Evolutionary conservation across 2,888 invertebrate genomes (phyloP).

Genomic region (Metalampra italica): DNA sequence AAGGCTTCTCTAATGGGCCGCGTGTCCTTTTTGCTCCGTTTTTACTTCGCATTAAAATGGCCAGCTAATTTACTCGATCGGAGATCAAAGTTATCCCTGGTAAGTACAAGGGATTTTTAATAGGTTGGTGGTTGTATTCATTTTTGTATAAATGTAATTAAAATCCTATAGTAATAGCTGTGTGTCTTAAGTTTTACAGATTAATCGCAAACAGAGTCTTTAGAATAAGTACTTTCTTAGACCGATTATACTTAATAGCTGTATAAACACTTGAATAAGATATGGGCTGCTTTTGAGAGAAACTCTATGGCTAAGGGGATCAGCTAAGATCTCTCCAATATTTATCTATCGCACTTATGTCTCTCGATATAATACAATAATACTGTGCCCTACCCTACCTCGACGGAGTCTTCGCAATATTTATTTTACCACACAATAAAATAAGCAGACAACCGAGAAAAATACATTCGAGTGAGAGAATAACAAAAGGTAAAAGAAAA

Average conservation of each 20-base stretch:
- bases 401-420: constrained; percentile 28
- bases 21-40: constrained; percentile 56
- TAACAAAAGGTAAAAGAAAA: constrained; percentile 33
- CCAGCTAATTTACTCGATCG: constrained; percentile 53
- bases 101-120: constrained; percentile 3
- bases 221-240: too few species aligned
- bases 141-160: neutral
- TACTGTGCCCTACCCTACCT: constrained; percentile 16
- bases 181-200: neutral
- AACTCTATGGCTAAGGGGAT: constrained; percentile 1
- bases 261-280: neutral
- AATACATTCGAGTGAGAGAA: constrained; percentile 25
- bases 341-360: constrained; percentile 15
- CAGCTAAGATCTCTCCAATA: constrained; percentile 8
- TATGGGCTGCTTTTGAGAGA: neutral
- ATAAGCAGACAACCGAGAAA: constrained; percentile 31
- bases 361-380: constrained; percentile 33
- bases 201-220: too few species aligned
- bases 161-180: neutral
- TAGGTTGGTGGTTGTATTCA: neutral
- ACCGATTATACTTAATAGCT: too few species aligned
- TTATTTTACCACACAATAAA: constrained; percentile 40
- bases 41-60: constrained; percentile 55
- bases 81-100: constrained; percentile 28
- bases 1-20: constrained; percentile 58